Evolutionary conservation across 2,888 invertebrate species (phyloP).

Genomic region (Bombyx huttoni): DNA sequence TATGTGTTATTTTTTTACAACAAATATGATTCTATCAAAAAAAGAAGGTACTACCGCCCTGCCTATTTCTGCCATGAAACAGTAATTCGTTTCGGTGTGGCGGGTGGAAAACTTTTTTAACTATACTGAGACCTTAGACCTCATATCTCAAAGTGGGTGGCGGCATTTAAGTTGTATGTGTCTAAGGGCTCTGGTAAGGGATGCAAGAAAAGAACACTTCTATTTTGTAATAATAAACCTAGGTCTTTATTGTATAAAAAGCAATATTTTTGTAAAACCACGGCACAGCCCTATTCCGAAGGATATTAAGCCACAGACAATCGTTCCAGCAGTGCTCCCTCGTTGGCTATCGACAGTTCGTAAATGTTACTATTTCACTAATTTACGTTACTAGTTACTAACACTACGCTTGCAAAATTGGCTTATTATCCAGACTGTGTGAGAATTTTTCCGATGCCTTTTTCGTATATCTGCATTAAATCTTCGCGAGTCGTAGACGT

Average conservation of each 20-base stretch:
- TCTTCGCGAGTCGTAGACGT: background rate
- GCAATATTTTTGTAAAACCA: background rate
- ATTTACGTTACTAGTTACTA: conserved; percentile 7
- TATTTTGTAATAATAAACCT: background rate
- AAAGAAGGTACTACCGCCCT: no score
- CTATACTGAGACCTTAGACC: no score
- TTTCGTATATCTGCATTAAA: background rate
- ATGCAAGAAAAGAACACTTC: no score
- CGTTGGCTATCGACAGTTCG: conserved; percentile 21
- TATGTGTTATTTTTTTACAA: no score
- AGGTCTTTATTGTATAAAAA: no score
- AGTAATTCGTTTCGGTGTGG: no score
- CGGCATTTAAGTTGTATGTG: no score
- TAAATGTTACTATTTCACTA: conserved; percentile 14
- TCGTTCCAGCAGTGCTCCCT: conserved; percentile 20
- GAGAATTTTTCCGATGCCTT: background rate
- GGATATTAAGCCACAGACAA: conserved; percentile 17
- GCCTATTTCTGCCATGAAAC: no score
- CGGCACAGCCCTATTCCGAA: conserved; percentile 10
- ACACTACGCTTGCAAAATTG: background rate
- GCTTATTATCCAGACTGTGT: background rate
- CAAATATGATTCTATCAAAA: no score
- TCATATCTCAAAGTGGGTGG: no score
- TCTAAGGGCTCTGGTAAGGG: no score
- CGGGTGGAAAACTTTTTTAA: no score